Base-by-base conservation (phyloP, 2,797 vertebrate genomes). In the Xiphorhynchus erythropygius region DNA sequence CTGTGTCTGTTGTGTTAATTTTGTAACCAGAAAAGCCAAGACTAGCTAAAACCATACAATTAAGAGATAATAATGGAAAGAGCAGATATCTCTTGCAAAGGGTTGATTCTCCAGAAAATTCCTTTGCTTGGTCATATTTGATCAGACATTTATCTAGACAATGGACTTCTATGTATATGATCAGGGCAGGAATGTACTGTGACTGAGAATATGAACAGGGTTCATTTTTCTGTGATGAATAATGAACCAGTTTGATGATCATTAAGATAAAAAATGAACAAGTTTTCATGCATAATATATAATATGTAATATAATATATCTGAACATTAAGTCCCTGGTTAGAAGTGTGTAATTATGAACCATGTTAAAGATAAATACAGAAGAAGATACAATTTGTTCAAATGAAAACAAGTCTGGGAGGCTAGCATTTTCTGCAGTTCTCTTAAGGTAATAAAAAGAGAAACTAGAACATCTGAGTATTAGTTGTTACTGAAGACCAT, bases 261-360 rank as follows among this genome's bases (percentile, higher is more conserved):
- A 93, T 96, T 96, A 96, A 86, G 87, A 90, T 95, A 95, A 97
- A 96, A 97, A 96, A 97, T 96, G 96, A 94, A 88, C 76, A 30
- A 46, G 77, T 88, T 96, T 95, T 94, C 96, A 97, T 97, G 81
- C 91, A 96, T 96, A 93, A 96, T 97, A 95, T 88, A 96, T 97
- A 94, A 60, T 84, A 93, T 82, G 56, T 92, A 90, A 93, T 94
- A 81, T 82, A 91, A 94, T 94, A 67, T 60, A 94, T 91, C 82
- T 90, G 94, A 93, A 87, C 87, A 78, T 91, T 88, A 95, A 67
- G 69, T 88, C 63, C 28, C 41, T 70, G 80, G 33, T 67, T 89
- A 76, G 32, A 30, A 84, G 11, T 52, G 57, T 88, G 83, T 63
- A 95, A 93, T 96, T 97, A 96, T 53, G 47, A 94, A 84, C 78